Evolutionary conservation across 2,888 invertebrate genomes (phyloP).

Genomic region (Cryptosula pallasiana): DNA sequence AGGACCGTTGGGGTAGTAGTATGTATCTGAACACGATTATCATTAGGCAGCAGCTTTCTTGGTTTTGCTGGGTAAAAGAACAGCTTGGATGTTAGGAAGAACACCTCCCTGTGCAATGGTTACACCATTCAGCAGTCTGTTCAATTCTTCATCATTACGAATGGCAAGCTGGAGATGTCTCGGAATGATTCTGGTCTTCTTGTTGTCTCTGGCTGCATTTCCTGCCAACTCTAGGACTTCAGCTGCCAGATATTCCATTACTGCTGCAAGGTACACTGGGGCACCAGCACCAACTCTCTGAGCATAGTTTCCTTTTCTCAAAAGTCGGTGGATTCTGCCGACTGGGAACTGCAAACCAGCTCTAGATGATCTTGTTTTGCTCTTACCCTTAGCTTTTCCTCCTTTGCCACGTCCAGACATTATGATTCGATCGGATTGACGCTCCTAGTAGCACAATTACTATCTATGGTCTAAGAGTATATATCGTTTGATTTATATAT

Average conservation of each 20-base stretch:
- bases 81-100: slow-evolving; percentile 27
- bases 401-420: slow-evolving; percentile 22
- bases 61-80: slow-evolving; percentile 5
- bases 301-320: slow-evolving; percentile 28
- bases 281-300: no score
- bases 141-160: slow-evolving; percentile 29
- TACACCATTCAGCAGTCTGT: slow-evolving; percentile 28
- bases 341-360: slow-evolving; percentile 30
- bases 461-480: no score
- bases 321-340: no score
- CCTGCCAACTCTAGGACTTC: slow-evolving; percentile 58
- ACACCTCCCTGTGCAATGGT: no score
- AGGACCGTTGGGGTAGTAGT: no score
- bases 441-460: no score
- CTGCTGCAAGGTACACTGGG: no score
- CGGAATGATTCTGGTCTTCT: no score
- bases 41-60: no score
- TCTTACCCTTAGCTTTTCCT: slow-evolving; percentile 27
- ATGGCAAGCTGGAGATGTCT: slow-evolving; percentile 28
- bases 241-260: slow-evolving; percentile 29
- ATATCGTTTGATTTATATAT: no score
- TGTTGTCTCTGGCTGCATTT: slow-evolving; percentile 59
- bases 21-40: no score
- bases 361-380: slow-evolving; percentile 27
- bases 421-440: no score